A percentile compares a stretch with the other conserved stretches of the same genome.
Evolutionary conservation across 1,140 invertebrate genomes (phyloP).

Genomic region (Micrasema longulum): DNA sequence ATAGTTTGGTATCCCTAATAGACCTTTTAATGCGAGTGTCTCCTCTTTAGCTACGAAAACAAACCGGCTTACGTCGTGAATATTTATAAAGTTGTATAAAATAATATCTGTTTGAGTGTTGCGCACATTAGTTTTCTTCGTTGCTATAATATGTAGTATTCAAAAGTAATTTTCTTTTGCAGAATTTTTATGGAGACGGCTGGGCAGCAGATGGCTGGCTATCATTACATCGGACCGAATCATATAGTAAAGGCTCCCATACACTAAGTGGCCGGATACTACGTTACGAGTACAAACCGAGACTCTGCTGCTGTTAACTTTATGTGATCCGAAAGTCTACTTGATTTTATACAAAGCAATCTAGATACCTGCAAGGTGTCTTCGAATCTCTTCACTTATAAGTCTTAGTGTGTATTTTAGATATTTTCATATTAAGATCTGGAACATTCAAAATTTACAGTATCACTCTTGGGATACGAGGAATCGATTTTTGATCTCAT

Average conservation of each 20-base stretch:
- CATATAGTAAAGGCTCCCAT: conserved; percentile 92
- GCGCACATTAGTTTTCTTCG: not conserved
- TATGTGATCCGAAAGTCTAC: conserved; percentile 50
- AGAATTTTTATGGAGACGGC: conserved; percentile 95
- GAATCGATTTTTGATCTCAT: conserved; percentile 46
- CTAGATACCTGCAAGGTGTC: conserved; percentile 50
- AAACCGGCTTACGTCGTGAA: too few relatives aligned
- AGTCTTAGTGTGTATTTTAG: conserved; percentile 71
- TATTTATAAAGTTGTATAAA: too few relatives aligned
- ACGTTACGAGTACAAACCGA: conserved; percentile 56
- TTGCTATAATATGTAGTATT: not conserved
- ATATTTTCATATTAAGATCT: conserved; percentile 70
- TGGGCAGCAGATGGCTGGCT: conserved; percentile 87
- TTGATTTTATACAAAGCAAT: conserved; percentile 51
- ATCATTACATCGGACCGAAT: conserved; percentile 91
- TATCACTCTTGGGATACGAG: not conserved
- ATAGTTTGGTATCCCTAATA: too few relatives aligned
- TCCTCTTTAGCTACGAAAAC: too few relatives aligned
- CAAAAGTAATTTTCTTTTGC: conserved; percentile 55
- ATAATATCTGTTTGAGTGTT: too few relatives aligned
- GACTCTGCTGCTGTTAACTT: conserved; percentile 47
- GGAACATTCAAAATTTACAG: conserved; percentile 48
- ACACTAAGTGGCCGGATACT: conserved; percentile 75
- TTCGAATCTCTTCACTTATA: conserved; percentile 50
- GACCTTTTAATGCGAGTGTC: too few relatives aligned